phyloP scores from a whole-genome alignment of 2,888 invertebrate species.

The Siphlonurus alternatus region DNA sequence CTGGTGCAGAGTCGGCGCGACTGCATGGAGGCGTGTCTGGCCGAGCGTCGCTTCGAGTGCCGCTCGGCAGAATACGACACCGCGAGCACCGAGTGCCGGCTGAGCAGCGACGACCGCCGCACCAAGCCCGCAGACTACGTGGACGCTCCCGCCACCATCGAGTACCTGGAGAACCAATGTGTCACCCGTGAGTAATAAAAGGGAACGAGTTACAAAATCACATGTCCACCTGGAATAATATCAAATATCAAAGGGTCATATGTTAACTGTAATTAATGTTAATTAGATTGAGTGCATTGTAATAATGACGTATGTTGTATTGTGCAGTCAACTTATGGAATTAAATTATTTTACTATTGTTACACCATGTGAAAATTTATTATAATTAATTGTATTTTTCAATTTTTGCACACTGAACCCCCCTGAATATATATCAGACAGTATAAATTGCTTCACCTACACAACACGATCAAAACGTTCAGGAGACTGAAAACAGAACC shows the following conservation, averaged over 20 bases:
- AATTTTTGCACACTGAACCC: too few relatives aligned
- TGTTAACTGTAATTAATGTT: not conserved
- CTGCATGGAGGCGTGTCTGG: constrained; percentile 31
- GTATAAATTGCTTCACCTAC: too few relatives aligned
- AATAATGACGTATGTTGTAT: too few relatives aligned
- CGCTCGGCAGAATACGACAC: constrained; percentile 34
- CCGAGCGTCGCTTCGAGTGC: constrained; percentile 23
- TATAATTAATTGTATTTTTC: too few relatives aligned
- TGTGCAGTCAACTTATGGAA: not conserved
- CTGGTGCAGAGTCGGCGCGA: constrained; percentile 30
- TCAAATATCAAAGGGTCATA: too few relatives aligned
- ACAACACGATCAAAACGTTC: too few relatives aligned
- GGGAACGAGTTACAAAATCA: not conserved
- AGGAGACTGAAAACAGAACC: too few relatives aligned
- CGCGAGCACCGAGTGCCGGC: constrained; percentile 26
- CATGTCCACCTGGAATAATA: too few relatives aligned
- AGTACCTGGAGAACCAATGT: constrained; percentile 37
- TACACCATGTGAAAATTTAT: too few relatives aligned
- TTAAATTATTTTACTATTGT: not conserved
- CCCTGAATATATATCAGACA: too few relatives aligned
- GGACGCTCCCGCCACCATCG: constrained; percentile 25
- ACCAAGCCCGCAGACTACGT: constrained; percentile 27
- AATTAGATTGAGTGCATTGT: too few relatives aligned
- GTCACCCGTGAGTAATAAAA: constrained; percentile 24
- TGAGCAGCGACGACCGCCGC: constrained; percentile 30